A percentile compares a stretch with the other conserved stretches of the same genome.
phyloP scores from a whole-genome alignment of 92 coral and sea anemone species.

The Epizoanthus fatuus region DNA sequence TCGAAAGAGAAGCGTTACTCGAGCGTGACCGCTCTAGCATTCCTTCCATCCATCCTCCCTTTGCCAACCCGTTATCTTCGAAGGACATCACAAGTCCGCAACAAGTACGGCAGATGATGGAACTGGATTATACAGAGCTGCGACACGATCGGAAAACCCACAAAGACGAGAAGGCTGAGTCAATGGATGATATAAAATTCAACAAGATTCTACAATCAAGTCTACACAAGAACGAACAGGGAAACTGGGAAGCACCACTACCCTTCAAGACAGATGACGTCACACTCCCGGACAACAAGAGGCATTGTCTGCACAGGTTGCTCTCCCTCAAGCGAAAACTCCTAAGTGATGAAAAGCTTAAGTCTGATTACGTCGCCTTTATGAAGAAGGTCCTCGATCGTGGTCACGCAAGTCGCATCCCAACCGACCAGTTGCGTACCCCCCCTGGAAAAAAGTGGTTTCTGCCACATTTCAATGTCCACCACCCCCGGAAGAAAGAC shows the following conservation, averaged over 20 bases:
- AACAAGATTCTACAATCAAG: slow-evolving; percentile 17
- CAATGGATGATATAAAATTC: slow-evolving; percentile 55
- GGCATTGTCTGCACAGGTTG: slow-evolving; percentile 51
- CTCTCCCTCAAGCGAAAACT: slow-evolving; percentile 62
- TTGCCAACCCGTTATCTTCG: too few relatives aligned
- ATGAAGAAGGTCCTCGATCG: slow-evolving; percentile 58
- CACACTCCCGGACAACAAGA: slow-evolving; percentile 51
- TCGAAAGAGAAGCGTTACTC: too few relatives aligned
- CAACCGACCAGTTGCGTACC: slow-evolving; percentile 29
- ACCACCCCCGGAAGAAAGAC: slow-evolving; percentile 46
- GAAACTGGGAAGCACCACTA: slow-evolving; percentile 46
- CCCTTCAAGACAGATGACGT: slow-evolving; percentile 30
- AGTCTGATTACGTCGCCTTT: slow-evolving; percentile 50
- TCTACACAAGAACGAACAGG: slow-evolving; percentile 57
- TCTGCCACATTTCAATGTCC: slow-evolving; percentile 58
- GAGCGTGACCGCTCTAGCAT: too few relatives aligned
- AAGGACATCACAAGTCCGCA: too few relatives aligned
- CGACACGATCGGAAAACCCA: slow-evolving; percentile 39
- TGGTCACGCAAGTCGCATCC: slow-evolving; percentile 55
- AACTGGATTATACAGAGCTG: background rate
- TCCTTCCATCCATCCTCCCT: too few relatives aligned
- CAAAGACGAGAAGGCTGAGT: slow-evolving; percentile 60
- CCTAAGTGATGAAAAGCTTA: slow-evolving; percentile 30
- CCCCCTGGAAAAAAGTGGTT: slow-evolving; percentile 52
- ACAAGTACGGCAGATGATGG: too few relatives aligned